phyloP scores from a whole-genome alignment of 2,113 vertebrate genomes.

The Phalacrocorax carbo region DNA sequence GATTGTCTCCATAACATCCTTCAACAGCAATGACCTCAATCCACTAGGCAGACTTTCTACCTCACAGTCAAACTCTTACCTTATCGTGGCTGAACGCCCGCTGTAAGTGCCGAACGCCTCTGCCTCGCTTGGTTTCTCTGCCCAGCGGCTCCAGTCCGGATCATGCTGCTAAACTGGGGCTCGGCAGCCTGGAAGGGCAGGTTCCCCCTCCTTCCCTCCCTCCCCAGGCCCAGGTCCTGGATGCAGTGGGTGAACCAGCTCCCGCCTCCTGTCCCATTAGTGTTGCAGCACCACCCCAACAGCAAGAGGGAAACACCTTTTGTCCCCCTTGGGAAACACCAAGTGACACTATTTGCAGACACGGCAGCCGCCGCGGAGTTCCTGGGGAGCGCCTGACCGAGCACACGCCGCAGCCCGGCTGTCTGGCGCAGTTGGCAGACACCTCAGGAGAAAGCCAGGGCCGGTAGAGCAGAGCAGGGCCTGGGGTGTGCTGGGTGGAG shows the following conservation, averaged over 20 bases:
- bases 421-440: background rate
- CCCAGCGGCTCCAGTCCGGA: background rate
- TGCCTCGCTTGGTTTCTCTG: background rate
- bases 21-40: background rate
- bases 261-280: accelerated
- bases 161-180: background rate
- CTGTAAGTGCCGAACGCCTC: background rate
- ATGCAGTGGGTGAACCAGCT: background rate
- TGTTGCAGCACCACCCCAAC: accelerated
- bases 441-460: background rate
- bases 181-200: background rate
- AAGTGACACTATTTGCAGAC: background rate
- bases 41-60: background rate
- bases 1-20: background rate
- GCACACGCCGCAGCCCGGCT: too few species aligned
- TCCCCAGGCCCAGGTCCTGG: background rate
- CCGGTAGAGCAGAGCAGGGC: background rate
- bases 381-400: background rate
- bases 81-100: background rate
- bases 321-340: background rate
- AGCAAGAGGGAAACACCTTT: background rate
- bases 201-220: background rate
- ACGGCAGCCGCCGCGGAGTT: background rate
- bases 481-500: accelerated
- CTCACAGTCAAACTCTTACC: background rate